Evolutionary conservation across 1,140 invertebrate genomes (phyloP).

Genomic region (Neoseiulus cucumeris): DNA sequence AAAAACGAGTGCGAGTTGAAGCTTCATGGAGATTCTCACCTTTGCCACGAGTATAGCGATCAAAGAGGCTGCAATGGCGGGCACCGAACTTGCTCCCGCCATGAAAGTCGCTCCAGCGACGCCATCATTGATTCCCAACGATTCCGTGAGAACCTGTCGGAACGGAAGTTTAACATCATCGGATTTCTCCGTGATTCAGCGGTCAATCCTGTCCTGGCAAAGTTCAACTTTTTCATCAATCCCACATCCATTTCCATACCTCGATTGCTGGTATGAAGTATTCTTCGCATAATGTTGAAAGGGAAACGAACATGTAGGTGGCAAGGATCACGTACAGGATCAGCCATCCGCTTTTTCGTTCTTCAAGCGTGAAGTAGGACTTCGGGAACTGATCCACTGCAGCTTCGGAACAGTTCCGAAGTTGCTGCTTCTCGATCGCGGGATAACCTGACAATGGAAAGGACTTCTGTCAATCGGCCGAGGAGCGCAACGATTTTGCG

Average conservation of each 20-base stretch:
- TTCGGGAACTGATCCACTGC: slow-evolving; percentile 72
- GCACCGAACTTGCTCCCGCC: slow-evolving; percentile 79
- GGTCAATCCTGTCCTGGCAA: too few relatives aligned
- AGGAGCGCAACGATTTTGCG: too few relatives aligned
- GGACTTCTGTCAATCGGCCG: too few relatives aligned
- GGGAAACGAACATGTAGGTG: slow-evolving; percentile 68
- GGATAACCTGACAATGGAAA: too few relatives aligned
- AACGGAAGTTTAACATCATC: too few relatives aligned
- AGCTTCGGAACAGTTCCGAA: slow-evolving; percentile 60
- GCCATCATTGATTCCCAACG: slow-evolving; percentile 48
- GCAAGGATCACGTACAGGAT: slow-evolving; percentile 62
- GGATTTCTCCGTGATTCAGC: too few relatives aligned
- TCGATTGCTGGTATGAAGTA: slow-evolving; percentile 80
- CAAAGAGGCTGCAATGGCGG: slow-evolving; percentile 75
- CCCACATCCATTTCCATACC: too few relatives aligned
- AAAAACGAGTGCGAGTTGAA: too few relatives aligned
- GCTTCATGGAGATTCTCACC: slow-evolving; percentile 21
- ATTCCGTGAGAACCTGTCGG: too few relatives aligned
- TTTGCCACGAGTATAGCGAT: slow-evolving; percentile 88
- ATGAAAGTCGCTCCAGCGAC: slow-evolving; percentile 81
- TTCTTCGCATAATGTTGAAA: slow-evolving; percentile 78
- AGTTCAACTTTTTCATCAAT: too few relatives aligned
- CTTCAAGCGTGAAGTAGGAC: slow-evolving; percentile 52
- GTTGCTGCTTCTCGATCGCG: too few relatives aligned
- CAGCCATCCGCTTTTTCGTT: slow-evolving; percentile 58